Evolutionary conservation across 2,888 invertebrate genomes (phyloP).

Genomic region (Agonopterix alstromeriana): DNA sequence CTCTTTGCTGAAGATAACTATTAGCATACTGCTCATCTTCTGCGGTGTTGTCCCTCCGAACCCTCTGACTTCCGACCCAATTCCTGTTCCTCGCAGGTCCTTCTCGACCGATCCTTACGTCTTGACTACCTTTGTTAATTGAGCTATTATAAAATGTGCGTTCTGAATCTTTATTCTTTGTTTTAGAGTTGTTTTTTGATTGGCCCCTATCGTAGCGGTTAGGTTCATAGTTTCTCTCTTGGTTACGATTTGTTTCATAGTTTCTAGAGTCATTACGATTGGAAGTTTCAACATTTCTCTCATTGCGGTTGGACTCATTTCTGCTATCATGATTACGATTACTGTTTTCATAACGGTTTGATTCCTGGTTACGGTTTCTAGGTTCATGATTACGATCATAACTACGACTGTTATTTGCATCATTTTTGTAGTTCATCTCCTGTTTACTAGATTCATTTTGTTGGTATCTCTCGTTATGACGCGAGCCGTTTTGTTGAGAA

Average conservation of each 20-base stretch:
- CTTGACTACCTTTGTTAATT: slow-evolving; percentile 50
- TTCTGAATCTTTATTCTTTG: slow-evolving; percentile 51
- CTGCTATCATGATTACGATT: slow-evolving; percentile 20
- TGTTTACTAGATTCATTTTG: slow-evolving; percentile 3
- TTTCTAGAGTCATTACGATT: slow-evolving; percentile 14
- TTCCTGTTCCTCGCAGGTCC: slow-evolving; percentile 34
- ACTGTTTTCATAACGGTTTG: slow-evolving; percentile 25
- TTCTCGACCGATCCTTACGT: slow-evolving; percentile 48
- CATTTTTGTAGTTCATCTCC: slow-evolving; percentile 1
- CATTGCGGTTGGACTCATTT: neutral
- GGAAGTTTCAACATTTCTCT: slow-evolving; percentile 16
- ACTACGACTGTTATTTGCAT: slow-evolving; percentile 19
- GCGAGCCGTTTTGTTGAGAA: slow-evolving; percentile 25
- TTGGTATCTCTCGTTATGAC: neutral
- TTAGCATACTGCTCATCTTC: slow-evolving; percentile 67
- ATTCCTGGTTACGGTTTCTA: slow-evolving; percentile 28
- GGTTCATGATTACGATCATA: slow-evolving; percentile 33
- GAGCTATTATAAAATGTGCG: slow-evolving; percentile 62
- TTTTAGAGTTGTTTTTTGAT: slow-evolving; percentile 42
- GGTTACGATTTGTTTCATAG: neutral
- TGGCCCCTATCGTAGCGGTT: slow-evolving; percentile 30
- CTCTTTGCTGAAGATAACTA: slow-evolving; percentile 41
- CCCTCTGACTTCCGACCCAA: slow-evolving; percentile 52
- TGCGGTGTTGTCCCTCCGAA: slow-evolving; percentile 36
- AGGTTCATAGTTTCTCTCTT: slow-evolving; percentile 12